These are phyloP conservation scores for Tragelaphus scriptus DNA, from an alignment of 2,113 vertebrate species.

Conservation along the genomic window DNA sequence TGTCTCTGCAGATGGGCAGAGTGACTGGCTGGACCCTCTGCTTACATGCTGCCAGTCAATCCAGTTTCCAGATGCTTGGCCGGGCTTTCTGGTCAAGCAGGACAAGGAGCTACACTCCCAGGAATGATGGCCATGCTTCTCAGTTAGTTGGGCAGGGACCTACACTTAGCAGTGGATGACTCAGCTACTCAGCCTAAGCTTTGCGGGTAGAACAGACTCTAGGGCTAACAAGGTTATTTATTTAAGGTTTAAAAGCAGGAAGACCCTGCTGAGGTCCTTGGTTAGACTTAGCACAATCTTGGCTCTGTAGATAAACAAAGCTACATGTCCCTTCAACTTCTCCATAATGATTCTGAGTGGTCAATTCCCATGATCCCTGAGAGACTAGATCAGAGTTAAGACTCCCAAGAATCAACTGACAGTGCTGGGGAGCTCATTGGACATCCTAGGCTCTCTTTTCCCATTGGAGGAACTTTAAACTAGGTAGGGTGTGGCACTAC, in stretches of 20 bases:
- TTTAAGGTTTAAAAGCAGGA: not conserved
- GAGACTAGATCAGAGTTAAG: too few species aligned
- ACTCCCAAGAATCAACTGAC: not conserved
- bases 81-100: not conserved
- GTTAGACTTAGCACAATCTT: not conserved
- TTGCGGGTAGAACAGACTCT: rapidly evolving
- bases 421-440: not conserved
- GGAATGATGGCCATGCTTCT: not conserved
- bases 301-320: not conserved
- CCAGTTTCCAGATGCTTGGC: not conserved
- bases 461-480: not conserved
- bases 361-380: too few species aligned
- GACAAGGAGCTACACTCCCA: not conserved
- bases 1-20: not conserved
- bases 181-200: too few species aligned
- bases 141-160: too few species aligned
- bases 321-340: not conserved
- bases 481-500: not conserved
- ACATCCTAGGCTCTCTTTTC: not conserved
- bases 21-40: not conserved
- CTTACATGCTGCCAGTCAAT: not conserved
- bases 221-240: not conserved
- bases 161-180: not conserved
- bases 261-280: not conserved
- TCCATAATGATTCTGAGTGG: not conserved